Evolutionary conservation across 2,113 vertebrate species (phyloP).

Genomic region (Gila orcuttii): DNA sequence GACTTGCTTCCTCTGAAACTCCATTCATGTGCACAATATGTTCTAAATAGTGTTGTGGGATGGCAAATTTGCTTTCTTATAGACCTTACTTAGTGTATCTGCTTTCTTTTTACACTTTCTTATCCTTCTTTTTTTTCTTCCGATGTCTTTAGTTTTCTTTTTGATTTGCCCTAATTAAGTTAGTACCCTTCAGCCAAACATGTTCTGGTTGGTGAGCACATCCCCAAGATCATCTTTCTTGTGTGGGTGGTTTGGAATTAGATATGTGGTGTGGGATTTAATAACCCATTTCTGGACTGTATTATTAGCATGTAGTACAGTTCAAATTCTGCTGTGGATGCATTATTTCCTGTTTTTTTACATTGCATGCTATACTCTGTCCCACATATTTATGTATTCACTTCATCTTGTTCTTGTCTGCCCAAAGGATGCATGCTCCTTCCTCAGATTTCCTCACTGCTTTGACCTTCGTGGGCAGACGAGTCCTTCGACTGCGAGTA

Average conservation of each 20-base stretch:
- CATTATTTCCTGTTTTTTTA: neutral
- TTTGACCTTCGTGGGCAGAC: neutral
- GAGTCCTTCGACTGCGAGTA: neutral
- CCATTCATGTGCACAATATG: neutral
- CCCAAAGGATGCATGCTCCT: neutral
- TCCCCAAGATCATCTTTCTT: slow-evolving; percentile 14
- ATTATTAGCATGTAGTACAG: slow-evolving; percentile 4
- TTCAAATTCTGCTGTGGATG: neutral
- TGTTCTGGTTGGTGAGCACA: slow-evolving; percentile 24
- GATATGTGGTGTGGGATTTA: slow-evolving; percentile 17
- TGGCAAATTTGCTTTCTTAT: neutral
- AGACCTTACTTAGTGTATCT: neutral
- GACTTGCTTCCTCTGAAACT: neutral
- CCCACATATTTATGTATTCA: neutral
- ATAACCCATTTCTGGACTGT: slow-evolving; percentile 31
- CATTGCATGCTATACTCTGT: neutral
- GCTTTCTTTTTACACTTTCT: slow-evolving; percentile 9
- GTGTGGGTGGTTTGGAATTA: slow-evolving; percentile 30
- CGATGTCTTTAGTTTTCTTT: neutral
- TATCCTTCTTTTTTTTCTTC: neutral
- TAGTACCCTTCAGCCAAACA: neutral
- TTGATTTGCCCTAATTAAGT: slow-evolving; percentile 18
- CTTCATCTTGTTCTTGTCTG: neutral
- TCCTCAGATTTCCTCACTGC: slow-evolving; percentile 22
- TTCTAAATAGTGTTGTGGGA: neutral